Base-by-base conservation (phyloP, 2,888 invertebrate species). In the Halictus quadricinctus region DNA sequence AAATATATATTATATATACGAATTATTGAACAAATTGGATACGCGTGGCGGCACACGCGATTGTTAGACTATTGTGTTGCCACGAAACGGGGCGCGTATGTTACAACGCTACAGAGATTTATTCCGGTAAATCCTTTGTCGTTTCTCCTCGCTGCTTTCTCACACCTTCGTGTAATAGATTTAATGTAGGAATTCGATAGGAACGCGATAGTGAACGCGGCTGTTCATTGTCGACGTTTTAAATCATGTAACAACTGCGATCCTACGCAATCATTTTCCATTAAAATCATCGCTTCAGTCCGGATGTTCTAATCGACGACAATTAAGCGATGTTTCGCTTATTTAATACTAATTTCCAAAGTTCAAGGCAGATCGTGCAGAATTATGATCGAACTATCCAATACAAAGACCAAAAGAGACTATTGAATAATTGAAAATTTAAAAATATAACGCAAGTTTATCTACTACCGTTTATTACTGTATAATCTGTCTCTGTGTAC, bases 41-140 rank as follows among this genome's bases (percentile, higher is more conserved):
- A 87, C 64, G 76, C 76, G 87, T 87, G 76, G 48, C 43, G 43
- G 74, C 75, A 88, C 77, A 80, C 87, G 86, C 78, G 46, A 78
- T 90, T 90, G 89, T 90, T 90, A 90, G 82, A 87, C 79, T 84
- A 88, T 86, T 84, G 72, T 72, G 83, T 81, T 80, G 76, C 79
- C 87, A 66, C 81, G 80, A 70, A 79, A 72, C 70, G 79, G 81
- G 77, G 29, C 73, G 77, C 81, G 74, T 80, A 80, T 80, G 81
- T 87, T 81, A 77, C 78, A 80, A 80, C 79, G 75, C 79, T 79
- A 25, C 76, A 82, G 79, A 84, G 74, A 82, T 82, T 85, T 86
- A 84, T 82, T 87, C 75, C 73, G 60, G 15, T 79, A 76, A 64
- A 79, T 80, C 76, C 46, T 54, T 72, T 74, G 69, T 64, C 74